Evolutionary conservation across 1,140 invertebrate genomes (phyloP), one percentile per base, ranked within the genome.

Genomic region (Lineus longissimus): DNA sequence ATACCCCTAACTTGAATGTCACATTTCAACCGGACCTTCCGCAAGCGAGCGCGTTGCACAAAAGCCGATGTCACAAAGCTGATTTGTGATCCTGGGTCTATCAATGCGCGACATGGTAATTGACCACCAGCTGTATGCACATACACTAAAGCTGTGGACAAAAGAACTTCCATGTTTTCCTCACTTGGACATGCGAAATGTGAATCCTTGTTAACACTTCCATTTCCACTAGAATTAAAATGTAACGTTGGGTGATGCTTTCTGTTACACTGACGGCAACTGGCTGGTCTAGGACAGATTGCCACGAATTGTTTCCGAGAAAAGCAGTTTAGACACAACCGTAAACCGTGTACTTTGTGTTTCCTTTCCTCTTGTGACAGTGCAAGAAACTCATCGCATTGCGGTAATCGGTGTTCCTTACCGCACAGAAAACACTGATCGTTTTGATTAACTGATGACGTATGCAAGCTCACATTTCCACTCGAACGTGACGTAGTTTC

Each of bases 321-420:
- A 6, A 51, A 51, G n/a, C 47, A 51, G n/a, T 51, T 51, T 7
- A 51, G n/a, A 51, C 47, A 51, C 25, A 51, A 23, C n/a, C n/a
- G 6, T n/a, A 51, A n/a, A 4, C n/a, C 47, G n/a, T 9, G 19
- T 7, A 51, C 47, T 27, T 51, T 51, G 19, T 51, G 6, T 51
- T 27, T 51, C 25, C 47, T 4, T 27, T 23, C n/a, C 47, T 51
- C 47, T 9, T 6, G n/a, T n/a, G 47, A 23, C n/a, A 51, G 47
- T 6, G n/a, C 25, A 23, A 51, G 47, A 51, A 51, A 51, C 9
- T 51, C 6, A 19, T 19, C n/a, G n/a, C 47, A 51, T 9, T 51
- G 47, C 47, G 47, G 47, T 51, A 51, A n/a, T 4, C 25, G 47
- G n/a, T 51, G 47, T 27, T 27, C 25, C 47, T n/a, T n/a, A 23